Evolutionary conservation across 2,113 vertebrate genomes (phyloP).

Genomic region (Prinia subflava): DNA sequence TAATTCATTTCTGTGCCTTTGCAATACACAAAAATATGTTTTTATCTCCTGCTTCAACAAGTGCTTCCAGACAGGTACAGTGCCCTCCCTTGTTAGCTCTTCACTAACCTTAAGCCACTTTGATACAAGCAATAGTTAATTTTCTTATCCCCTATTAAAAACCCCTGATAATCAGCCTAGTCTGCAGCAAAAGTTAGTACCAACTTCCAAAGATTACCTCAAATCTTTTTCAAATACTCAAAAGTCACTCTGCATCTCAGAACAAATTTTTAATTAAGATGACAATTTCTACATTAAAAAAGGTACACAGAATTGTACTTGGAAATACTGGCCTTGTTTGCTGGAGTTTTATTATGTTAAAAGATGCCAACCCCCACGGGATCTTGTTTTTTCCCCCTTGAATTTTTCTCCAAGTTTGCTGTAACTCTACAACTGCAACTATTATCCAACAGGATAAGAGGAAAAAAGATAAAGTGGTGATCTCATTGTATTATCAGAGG

Average conservation of each 20-base stretch:
- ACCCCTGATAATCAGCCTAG: background rate
- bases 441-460: background rate
- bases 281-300: background rate
- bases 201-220: background rate
- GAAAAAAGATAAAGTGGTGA: conserved; percentile 13
- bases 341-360: background rate
- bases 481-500: conserved; percentile 21
- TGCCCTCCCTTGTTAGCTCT: background rate
- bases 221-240: background rate
- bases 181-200: background rate
- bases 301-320: background rate
- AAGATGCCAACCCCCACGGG: background rate
- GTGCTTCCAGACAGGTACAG: background rate
- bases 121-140: background rate
- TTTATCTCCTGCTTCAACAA: background rate
- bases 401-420: background rate
- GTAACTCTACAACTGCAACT: background rate
- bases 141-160: background rate
- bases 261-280: background rate
- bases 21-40: background rate
- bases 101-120: background rate
- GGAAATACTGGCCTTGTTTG: background rate
- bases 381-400: background rate
- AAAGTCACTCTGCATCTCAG: background rate
- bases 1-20: background rate